A percentile compares a stretch with the other conserved stretches of the same genome.
Evolutionary conservation across 1,140 invertebrate species (phyloP).

Genomic region (Drosophila pectinifera): DNA sequence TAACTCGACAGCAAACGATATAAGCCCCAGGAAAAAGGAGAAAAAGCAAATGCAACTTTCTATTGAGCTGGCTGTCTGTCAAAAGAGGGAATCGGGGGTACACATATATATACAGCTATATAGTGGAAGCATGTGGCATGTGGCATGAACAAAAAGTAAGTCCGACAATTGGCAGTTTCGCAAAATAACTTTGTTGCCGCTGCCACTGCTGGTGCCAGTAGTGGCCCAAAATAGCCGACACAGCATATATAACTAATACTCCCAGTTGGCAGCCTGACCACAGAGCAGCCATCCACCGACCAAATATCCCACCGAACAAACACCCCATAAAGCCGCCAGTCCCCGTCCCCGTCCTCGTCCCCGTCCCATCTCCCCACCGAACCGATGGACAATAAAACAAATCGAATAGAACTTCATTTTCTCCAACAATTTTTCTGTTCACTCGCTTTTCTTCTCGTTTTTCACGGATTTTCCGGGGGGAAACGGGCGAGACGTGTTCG

Average conservation of each 20-base stretch:
- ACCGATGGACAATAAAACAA: constrained; percentile 78
- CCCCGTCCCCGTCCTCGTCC: no score
- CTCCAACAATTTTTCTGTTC: constrained; percentile 30
- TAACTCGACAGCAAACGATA: constrained; percentile 39
- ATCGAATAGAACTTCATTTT: constrained; percentile 78
- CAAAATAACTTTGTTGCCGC: constrained; percentile 67
- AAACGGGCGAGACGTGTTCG: constrained; percentile 19
- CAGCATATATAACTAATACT: constrained; percentile 75
- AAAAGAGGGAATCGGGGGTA: constrained; percentile 6
- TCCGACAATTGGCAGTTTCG: constrained; percentile 75
- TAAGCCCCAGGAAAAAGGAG: constrained; percentile 3
- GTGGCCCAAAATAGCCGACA: constrained; percentile 61
- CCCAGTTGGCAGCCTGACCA: constrained; percentile 74
- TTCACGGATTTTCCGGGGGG: constrained; percentile 5
- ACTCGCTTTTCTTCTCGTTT: constrained; percentile 17
- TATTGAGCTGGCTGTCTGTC: constrained; percentile 36
- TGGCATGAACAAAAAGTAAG: constrained; percentile 58
- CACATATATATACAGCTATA: constrained; percentile 1
- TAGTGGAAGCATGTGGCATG: constrained; percentile 51
- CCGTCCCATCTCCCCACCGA: constrained; percentile 3
- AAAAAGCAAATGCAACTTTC: constrained; percentile 33
- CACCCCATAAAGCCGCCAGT: constrained; percentile 19
- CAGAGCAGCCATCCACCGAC: constrained; percentile 35
- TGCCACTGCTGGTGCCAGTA: constrained; percentile 25
- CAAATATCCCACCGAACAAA: constrained; percentile 28